Base-by-base conservation (phyloP, 1,140 invertebrate genomes). In the Bacillus rossius region DNA sequence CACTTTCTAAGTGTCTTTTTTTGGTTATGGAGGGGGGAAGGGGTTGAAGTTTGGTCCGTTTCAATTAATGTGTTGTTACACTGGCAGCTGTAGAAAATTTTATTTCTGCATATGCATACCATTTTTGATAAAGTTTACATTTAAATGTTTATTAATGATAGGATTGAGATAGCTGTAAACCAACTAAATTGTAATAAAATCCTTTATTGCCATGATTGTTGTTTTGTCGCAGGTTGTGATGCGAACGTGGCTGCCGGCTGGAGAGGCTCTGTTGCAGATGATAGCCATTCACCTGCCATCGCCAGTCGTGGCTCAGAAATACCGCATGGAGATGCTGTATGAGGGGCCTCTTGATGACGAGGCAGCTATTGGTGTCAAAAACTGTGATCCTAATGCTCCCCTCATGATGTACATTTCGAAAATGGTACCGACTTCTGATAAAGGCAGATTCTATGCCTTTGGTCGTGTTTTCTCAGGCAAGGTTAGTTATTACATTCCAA, bases 321-420 rank as follows among this genome's bases (percentile, higher is more conserved):
- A 99, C 81, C 87, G 98, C 81, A 96, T 96, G 89, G 97, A 98
- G 81, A 92, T 99, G 91, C 81, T 99, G 74, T 99, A 96, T 73
- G 96, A 97, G 84, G 98, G 94, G 76, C 97, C 97, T 55, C 86
- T 87, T 66, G 97, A 99, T 75, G 98, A 99, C 78, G 92, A 96
- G 69, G 95, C 93, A 65, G 96, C 94, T 68, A 67, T 94, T 65
- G 94, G 89, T 81, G 86, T 91, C 63, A 87, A 90, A 85, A 91
- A 76, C 69, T 99, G 97, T 75, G 93, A 99, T 77, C 88, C 95
- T 7, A 89, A 96, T 66, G 98, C 87, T 63, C 96, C 95, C 19
- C 82, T 99, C 23, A 99, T 99, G 96, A 99, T 99, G 97, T 99
- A 99, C 83, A 84, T 99, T 62, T 98, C 96, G 20, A 99, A 99